Evolutionary conservation across 2,113 vertebrate genomes (phyloP).

Genomic region (Corythoichthys intestinalis): DNA sequence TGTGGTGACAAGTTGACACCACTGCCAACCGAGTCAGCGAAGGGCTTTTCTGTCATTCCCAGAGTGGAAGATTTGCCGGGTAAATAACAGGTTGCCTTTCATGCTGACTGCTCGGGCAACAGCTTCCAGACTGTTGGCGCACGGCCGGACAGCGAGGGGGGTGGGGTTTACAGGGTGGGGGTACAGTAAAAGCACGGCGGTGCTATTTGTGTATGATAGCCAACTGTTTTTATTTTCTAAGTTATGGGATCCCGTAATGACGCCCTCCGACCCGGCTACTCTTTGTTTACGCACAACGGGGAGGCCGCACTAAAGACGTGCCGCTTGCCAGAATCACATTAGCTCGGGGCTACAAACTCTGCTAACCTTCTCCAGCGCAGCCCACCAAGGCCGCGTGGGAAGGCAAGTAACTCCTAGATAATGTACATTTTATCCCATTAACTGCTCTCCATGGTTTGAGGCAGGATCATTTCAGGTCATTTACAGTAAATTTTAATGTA

Average conservation of each 20-base stretch:
- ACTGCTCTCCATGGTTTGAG: background rate
- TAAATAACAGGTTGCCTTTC: slow-evolving; percentile 65
- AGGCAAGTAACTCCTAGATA: slow-evolving; percentile 9
- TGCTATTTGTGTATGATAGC: background rate
- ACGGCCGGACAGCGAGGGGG: slow-evolving; percentile 12
- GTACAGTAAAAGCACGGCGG: slow-evolving; percentile 4
- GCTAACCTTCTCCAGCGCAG: slow-evolving; percentile 22
- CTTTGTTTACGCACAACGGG: slow-evolving; percentile 59
- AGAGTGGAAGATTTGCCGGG: slow-evolving; percentile 48
- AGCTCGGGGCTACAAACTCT: slow-evolving; percentile 33
- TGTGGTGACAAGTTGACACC: slow-evolving; percentile 39
- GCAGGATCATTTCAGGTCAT: background rate
- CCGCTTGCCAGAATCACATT: slow-evolving; percentile 54
- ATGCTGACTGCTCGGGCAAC: slow-evolving; percentile 60
- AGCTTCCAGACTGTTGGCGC: slow-evolving; percentile 59
- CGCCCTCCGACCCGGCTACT: slow-evolving; percentile 44
- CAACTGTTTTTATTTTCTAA: slow-evolving; percentile 15
- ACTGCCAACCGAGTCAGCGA: slow-evolving; percentile 28
- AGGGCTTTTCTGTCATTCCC: slow-evolving; percentile 52
- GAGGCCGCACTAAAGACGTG: slow-evolving; percentile 38
- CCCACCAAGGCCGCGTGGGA: slow-evolving; percentile 7
- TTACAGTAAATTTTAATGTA: background rate
- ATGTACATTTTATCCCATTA: slow-evolving; percentile 15
- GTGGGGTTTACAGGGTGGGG: slow-evolving; percentile 24
- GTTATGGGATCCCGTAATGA: slow-evolving; percentile 61